Percentiles rank a stretch among this genome's conserved stretches.
Conservation (phyloP, 2,797 vertebrate genomes). For the Sebastes steindachneri region DNA sequence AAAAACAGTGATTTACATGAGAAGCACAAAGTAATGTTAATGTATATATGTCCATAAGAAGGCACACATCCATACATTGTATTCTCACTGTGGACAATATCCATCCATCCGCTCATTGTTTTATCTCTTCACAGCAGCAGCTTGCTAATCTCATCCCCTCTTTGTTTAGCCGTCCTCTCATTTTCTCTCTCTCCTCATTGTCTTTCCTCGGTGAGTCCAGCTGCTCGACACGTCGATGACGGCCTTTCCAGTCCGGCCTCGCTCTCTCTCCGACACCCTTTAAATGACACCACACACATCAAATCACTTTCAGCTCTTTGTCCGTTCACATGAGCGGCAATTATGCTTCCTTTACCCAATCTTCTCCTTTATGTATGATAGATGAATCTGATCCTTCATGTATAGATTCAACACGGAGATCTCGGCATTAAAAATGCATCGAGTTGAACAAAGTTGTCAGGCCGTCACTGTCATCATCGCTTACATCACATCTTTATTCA, state of each 20-base stretch:
- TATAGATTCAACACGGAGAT: not conserved
- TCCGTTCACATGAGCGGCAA: constrained; percentile 4
- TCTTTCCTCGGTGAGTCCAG: not conserved
- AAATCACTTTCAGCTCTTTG: constrained; percentile 12
- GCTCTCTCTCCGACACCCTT: not conserved
- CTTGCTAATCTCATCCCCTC: constrained; percentile 14
- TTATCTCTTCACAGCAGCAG: constrained; percentile 21
- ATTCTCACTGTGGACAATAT: not conserved
- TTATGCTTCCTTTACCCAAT: not conserved
- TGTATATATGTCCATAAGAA: not conserved
- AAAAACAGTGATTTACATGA: not conserved
- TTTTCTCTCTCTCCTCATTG: not conserved
- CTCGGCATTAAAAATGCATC: constrained; percentile 40
- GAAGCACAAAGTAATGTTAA: not conserved
- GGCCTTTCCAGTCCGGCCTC: not conserved
- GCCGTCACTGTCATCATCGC: not conserved
- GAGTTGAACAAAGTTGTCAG: constrained; percentile 43
- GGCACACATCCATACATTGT: not conserved
- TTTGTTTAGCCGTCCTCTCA: constrained; percentile 11
- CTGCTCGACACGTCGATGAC: not conserved
- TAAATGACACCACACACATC: constrained; percentile 13
- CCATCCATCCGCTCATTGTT: not conserved
- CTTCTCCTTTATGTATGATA: constrained; percentile 1
- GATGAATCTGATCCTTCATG: constrained; percentile 6
- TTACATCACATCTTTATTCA: constrained; percentile 17